Evolutionary conservation across 2,797 vertebrate genomes (phyloP).

Genomic region (Spinus olivaceus): DNA sequence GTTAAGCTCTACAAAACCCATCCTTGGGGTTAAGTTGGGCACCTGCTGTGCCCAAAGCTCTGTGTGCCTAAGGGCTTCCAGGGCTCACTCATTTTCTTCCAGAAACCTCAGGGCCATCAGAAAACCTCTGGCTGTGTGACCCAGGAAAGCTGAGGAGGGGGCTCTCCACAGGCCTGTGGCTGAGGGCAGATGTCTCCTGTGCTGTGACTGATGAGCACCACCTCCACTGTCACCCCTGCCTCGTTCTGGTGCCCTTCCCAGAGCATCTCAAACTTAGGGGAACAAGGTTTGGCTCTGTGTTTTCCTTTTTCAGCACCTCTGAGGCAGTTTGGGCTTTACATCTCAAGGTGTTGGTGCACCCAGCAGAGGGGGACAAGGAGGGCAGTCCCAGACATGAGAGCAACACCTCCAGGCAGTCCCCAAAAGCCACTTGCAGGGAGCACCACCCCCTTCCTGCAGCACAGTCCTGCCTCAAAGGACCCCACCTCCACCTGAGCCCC

Average conservation of each 20-base stretch:
- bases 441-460: background rate
- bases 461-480: background rate
- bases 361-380: background rate
- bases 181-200: slow-evolving; percentile 77
- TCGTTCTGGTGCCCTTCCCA: background rate
- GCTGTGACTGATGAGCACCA: background rate
- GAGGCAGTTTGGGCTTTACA: background rate
- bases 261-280: background rate
- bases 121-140: slow-evolving; percentile 75
- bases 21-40: background rate
- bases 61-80: rapidly evolving
- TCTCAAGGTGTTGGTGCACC: background rate
- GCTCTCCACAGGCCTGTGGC: slow-evolving; percentile 79
- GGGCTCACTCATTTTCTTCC: slow-evolving; percentile 56
- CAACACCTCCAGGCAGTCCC: background rate
- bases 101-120: slow-evolving; percentile 75
- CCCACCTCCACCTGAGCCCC: background rate
- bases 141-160: slow-evolving; percentile 47
- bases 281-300: background rate
- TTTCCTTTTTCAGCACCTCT: background rate
- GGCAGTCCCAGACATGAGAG: background rate
- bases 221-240: background rate
- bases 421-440: background rate
- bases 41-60: background rate
- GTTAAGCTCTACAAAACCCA: background rate